These are phyloP conservation scores for Coluber constrictor DNA, from an alignment of 2,797 vertebrate genomes.

Conservation along the genomic window DNA sequence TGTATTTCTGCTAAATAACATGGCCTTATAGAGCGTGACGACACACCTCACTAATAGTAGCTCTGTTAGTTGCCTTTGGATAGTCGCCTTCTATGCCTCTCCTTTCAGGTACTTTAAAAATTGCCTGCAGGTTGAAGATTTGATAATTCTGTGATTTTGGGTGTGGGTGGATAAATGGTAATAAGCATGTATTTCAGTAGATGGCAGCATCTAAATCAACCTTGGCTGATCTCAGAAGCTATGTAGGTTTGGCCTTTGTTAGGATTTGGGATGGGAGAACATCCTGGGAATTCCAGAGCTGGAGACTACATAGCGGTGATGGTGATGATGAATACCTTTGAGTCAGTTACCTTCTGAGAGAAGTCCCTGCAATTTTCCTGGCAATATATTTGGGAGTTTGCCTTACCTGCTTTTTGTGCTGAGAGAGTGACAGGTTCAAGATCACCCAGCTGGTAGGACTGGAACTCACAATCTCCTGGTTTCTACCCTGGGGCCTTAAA, in stretches of 20 bases:
- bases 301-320: background rate
- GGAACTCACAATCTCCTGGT: background rate
- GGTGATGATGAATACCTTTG: background rate
- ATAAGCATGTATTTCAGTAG: constrained; percentile 11
- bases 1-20: constrained; percentile 46
- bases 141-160: background rate
- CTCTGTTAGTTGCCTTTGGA: constrained; percentile 20
- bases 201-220: background rate
- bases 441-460: background rate
- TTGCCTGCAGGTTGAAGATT: background rate
- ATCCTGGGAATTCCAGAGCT: background rate
- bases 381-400: background rate
- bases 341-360: background rate
- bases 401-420: background rate
- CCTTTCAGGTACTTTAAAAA: constrained; percentile 24
- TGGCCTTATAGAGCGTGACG: background rate
- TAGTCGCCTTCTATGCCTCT: background rate
- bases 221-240: background rate
- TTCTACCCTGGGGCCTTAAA: background rate
- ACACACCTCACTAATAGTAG: constrained; percentile 4
- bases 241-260: background rate
- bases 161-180: background rate
- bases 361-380: background rate
- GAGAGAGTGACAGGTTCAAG: background rate
- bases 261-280: background rate